Percentiles rank a stretch among this genome's conserved stretches.
phyloP scores from a whole-genome alignment of 2,888 invertebrate species.

The Mantis religiosa region DNA sequence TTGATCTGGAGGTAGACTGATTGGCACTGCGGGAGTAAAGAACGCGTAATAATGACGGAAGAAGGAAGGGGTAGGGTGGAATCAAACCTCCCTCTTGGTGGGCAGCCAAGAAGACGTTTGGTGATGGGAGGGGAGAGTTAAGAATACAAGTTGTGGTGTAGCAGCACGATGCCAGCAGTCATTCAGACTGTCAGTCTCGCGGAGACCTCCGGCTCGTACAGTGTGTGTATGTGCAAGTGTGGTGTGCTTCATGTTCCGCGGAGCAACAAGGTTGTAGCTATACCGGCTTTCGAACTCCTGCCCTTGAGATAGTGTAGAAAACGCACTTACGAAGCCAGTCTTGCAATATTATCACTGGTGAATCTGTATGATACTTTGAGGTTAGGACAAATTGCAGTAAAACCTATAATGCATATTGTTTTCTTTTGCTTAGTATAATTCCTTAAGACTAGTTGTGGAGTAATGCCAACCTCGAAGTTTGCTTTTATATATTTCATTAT shows the following conservation, averaged over 20 bases:
- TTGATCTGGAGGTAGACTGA: too few relatives aligned
- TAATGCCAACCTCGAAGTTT: too few relatives aligned
- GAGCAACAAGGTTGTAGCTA: neutral
- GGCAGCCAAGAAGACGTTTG: neutral
- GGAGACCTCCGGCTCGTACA: neutral
- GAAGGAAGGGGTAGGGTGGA: neutral
- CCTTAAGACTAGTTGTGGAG: too few relatives aligned
- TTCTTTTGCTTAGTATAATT: too few relatives aligned
- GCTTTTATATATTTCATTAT: too few relatives aligned
- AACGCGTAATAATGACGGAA: neutral
- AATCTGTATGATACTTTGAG: neutral
- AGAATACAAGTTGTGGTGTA: neutral
- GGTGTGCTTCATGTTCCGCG: neutral
- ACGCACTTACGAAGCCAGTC: neutral
- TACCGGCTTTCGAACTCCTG: neutral
- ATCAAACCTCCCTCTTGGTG: neutral
- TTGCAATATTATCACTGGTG: neutral
- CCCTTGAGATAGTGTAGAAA: neutral
- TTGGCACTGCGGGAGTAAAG: too few relatives aligned
- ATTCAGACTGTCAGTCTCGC: neutral
- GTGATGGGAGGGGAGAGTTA: neutral
- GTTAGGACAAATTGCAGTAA: neutral
- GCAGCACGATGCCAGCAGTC: neutral
- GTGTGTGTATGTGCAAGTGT: neutral
- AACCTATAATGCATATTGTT: neutral